phyloP scores from a whole-genome alignment of 2,888 invertebrate genomes.

The Ametastegia equiseti region DNA sequence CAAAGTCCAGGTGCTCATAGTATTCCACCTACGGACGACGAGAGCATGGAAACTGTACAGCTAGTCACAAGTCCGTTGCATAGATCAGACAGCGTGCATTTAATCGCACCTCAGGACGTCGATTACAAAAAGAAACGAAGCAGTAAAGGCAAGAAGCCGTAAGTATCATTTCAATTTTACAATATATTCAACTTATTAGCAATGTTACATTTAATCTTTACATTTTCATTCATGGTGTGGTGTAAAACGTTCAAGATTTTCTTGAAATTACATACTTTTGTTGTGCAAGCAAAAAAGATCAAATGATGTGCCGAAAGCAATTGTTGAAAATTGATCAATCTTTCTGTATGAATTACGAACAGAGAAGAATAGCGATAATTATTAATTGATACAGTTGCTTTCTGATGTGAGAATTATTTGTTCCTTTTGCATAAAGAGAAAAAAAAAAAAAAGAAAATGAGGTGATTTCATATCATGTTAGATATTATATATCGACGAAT shows the following conservation, averaged over 20 bases:
- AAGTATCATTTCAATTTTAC: slow-evolving; percentile 53
- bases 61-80: slow-evolving; percentile 58
- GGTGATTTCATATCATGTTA: not conserved
- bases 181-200: not conserved
- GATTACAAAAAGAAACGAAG: slow-evolving; percentile 61
- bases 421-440: not conserved
- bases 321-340: not conserved
- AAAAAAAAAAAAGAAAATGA: not conserved
- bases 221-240: not conserved
- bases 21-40: slow-evolving; percentile 60
- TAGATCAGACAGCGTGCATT: slow-evolving; percentile 56
- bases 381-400: not conserved
- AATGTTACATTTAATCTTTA: too few species aligned
- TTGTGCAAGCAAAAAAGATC: too few species aligned
- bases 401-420: not conserved
- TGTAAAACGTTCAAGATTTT: not conserved
- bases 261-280: too few species aligned
- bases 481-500: not conserved
- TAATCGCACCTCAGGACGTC: slow-evolving; percentile 57
- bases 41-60: slow-evolving; percentile 61
- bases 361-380: not conserved
- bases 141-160: slow-evolving; percentile 71
- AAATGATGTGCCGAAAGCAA: too few species aligned
- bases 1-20: slow-evolving; percentile 67
- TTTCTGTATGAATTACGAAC: not conserved